phyloP scores from a whole-genome alignment of 2,888 invertebrate genomes.

The Erpobdella octoculata region DNA sequence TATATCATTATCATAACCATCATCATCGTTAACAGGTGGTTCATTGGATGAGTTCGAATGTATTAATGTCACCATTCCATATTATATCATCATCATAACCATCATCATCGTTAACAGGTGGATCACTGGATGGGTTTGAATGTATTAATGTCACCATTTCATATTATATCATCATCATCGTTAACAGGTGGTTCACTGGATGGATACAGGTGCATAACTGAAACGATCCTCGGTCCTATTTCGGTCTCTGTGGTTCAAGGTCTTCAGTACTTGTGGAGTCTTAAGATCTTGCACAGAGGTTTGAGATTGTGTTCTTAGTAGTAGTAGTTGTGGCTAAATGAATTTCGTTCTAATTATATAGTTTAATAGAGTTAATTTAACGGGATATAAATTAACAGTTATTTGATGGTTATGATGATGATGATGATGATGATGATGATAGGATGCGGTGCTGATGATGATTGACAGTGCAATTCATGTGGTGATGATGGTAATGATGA shows the following conservation, averaged over 20 bases:
- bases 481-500: too few relatives aligned
- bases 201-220: constrained; percentile 45
- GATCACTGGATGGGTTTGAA: constrained; percentile 48
- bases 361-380: too few relatives aligned
- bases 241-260: constrained; percentile 48
- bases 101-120: constrained; percentile 41
- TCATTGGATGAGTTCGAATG: too few relatives aligned
- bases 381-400: neutral
- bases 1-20: too few relatives aligned
- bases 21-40: too few relatives aligned
- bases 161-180: neutral
- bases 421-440: neutral
- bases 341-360: too few relatives aligned
- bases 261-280: constrained; percentile 49
- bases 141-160: constrained; percentile 46
- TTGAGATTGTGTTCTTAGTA: too few relatives aligned
- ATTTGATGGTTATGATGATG: neutral
- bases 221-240: constrained; percentile 48
- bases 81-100: neutral
- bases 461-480: too few relatives aligned
- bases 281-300: constrained; percentile 52
- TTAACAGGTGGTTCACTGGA: constrained; percentile 49
- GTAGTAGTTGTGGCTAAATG: too few relatives aligned
- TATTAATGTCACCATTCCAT: too few relatives aligned
- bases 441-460: too few relatives aligned